Evolutionary conservation across 2,797 vertebrate genomes (phyloP).

Genomic region (Acestrorhynchus altus): DNA sequence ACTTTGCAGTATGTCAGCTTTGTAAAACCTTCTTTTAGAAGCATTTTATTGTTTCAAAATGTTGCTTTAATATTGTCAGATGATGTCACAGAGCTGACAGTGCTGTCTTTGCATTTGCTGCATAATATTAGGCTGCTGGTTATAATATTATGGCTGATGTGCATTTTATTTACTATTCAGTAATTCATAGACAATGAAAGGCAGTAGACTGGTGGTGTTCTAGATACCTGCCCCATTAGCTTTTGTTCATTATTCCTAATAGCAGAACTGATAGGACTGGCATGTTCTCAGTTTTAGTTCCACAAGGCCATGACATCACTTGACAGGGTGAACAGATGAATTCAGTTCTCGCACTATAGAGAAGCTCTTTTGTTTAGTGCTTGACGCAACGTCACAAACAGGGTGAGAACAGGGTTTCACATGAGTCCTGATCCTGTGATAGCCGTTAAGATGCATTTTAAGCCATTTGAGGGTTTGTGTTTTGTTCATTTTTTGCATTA

Average conservation of each 20-base stretch:
- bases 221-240: neutral
- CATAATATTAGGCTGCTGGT: no score
- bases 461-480: neutral
- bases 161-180: no score
- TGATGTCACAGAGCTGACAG: no score
- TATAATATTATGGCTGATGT: no score
- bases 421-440: neutral
- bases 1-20: no score
- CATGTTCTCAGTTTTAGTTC: constrained; percentile 10
- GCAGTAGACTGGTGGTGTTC: no score
- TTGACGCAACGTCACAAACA: constrained; percentile 5
- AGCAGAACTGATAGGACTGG: neutral
- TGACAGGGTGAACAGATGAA: constrained; percentile 39
- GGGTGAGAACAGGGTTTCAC: neutral
- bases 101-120: no score
- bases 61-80: no score
- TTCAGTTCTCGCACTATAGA: constrained; percentile 24
- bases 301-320: constrained; percentile 36
- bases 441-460: constrained; percentile 2
- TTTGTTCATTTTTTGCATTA: neutral
- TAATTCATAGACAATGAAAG: no score
- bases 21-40: no score
- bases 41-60: no score
- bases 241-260: neutral
- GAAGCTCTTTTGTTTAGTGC: constrained; percentile 50